Evolutionary conservation across 1,140 invertebrate species (phyloP), one percentile per base, ranked within the genome.

Genomic region (Apolygus lucorum): DNA sequence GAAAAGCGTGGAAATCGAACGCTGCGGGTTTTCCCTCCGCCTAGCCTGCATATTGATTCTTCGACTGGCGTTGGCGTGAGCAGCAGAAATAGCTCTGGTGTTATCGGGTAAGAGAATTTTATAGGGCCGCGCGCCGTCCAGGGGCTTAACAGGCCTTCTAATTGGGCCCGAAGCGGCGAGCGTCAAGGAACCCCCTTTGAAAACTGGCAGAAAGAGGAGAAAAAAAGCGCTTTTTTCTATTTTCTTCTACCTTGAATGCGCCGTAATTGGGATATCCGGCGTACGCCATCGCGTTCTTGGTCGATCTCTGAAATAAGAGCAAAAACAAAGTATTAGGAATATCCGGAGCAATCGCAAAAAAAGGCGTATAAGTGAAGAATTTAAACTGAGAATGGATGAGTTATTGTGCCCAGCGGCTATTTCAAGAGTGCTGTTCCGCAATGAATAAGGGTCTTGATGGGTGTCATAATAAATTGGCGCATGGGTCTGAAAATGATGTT

Each of bases 181-280:
- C n/a, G n/a, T n/a, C n/a, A n/a, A 42, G 4, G 17, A 42, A 42
- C 4, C 34, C 34, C 34, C 34, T 42, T 17, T 42, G 17, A 17
- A 42, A 42, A 42, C 34, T 42, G n/a, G 34, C 34, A 42, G 17
- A 42, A 42, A 42, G 34, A 42, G 17, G 17, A 42, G 17, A 42
- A 42, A 42, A 42, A 42, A 42, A 42, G 17, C 34, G 4, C 17
- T 42, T 42, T 42, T 42, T 42, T 17, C 34, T 25, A 4, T 4
- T 11, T 22, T 21, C 59, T 21, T 4, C 63, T 17, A 26, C 22
- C 22, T 64, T 64, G 17, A 26, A 14, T 21, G 14, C 11, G 2
- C 63, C 17, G 54, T 62, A 64, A 24, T 22, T 64, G 63, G 27
- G 22, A 64, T 27, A 25, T 64, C 22, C 29, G 66, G 34, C 29